phyloP scores from a whole-genome alignment of 2,113 vertebrate species.

The Silurus glanis region DNA sequence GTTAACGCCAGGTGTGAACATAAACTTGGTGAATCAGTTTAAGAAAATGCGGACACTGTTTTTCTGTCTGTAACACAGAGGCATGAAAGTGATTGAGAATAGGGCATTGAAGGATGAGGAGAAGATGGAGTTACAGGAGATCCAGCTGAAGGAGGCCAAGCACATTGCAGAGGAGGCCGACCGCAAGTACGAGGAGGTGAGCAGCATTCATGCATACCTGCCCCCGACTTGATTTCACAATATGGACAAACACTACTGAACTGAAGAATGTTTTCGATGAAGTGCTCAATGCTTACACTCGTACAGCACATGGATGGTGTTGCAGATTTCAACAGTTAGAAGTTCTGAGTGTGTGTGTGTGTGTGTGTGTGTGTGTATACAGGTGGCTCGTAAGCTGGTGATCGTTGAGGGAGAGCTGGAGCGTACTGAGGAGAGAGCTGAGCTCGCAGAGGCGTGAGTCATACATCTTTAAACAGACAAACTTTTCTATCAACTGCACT shows the following conservation, averaged over 20 bases:
- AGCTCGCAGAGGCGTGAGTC: conserved; percentile 77
- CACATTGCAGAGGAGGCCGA: conserved; percentile 79
- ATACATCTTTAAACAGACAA: neutral
- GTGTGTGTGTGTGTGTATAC: conserved; percentile 33
- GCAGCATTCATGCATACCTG: neutral
- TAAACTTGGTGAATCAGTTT: neutral
- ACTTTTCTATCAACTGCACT: neutral
- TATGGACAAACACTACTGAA: neutral
- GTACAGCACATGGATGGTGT: neutral
- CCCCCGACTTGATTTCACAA: neutral
- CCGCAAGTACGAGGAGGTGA: conserved; percentile 77
- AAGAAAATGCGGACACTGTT: neutral
- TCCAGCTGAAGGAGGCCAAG: conserved; percentile 80
- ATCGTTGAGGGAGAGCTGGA: conserved; percentile 81
- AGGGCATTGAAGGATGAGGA: conserved; percentile 78
- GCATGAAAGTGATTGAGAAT: conserved; percentile 81
- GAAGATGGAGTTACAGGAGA: conserved; percentile 81
- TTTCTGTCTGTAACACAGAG: conserved; percentile 57
- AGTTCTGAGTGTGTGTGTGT: neutral
- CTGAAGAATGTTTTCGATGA: neutral
- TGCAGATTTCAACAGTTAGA: neutral
- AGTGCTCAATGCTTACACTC: neutral
- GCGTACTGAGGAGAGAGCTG: conserved; percentile 77
- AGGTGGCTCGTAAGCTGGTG: conserved; percentile 97
- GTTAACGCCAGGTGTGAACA: neutral